A percentile compares a stretch with the other conserved stretches of the same genome.
Conservation (phyloP, 2,113 vertebrate species). For the Platichthys stellatus region DNA sequence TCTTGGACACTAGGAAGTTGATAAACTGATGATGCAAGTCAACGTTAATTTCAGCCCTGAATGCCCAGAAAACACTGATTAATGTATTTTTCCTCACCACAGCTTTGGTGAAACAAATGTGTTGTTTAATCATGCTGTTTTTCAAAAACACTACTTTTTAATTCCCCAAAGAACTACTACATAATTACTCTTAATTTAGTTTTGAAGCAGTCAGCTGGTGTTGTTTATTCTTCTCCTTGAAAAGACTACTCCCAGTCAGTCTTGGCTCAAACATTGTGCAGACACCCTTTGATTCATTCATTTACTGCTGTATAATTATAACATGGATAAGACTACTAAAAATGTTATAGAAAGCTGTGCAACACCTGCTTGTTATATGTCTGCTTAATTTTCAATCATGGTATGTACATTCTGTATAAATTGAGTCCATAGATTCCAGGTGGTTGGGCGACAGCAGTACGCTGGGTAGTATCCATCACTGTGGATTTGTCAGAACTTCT, state of each 20-base stretch:
- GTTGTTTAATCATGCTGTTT: too few species aligned
- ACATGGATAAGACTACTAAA: conserved; percentile 25
- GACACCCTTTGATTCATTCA: conserved; percentile 1
- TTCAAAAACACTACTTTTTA: background rate
- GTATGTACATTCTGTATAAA: conserved; percentile 19
- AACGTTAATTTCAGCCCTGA: background rate
- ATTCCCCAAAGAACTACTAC: background rate
- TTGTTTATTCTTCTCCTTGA: background rate
- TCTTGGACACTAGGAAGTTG: too few species aligned
- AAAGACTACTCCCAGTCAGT: background rate
- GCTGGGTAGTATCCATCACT: conserved; percentile 60
- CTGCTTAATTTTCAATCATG: conserved; percentile 48
- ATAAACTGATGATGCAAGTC: background rate
- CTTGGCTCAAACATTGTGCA: conserved; percentile 8
- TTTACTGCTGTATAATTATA: conserved; percentile 5
- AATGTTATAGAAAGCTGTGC: conserved; percentile 18
- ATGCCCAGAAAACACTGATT: background rate
- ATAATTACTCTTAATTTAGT: background rate
- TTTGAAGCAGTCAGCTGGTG: background rate
- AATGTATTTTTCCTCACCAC: background rate
- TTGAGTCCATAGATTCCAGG: conserved; percentile 44
- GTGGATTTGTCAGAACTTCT: conserved; percentile 57
- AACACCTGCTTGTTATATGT: conserved; percentile 58
- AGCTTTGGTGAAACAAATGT: background rate
- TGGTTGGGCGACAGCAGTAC: conserved; percentile 54